Evolutionary conservation across 2,113 vertebrate species (phyloP).

Genomic region (Serranochromis macrocephalus): DNA sequence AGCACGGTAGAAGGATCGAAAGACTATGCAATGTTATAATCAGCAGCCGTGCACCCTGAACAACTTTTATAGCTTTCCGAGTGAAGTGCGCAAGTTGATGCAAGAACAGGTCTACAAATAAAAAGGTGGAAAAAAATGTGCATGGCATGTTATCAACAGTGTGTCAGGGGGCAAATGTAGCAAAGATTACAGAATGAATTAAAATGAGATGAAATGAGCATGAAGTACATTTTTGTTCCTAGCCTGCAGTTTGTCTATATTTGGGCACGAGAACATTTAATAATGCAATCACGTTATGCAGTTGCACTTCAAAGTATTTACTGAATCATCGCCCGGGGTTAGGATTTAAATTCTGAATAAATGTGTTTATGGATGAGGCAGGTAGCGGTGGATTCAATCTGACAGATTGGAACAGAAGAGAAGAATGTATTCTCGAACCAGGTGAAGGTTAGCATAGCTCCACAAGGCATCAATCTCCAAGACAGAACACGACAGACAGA

Average conservation of each 20-base stretch:
- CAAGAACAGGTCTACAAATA: constrained; percentile 23
- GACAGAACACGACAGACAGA: constrained; percentile 45
- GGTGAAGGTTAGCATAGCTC: constrained; percentile 65
- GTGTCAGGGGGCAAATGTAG: constrained; percentile 47
- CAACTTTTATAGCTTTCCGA: constrained; percentile 8
- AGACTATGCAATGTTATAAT: neutral
- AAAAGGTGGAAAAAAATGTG: neutral
- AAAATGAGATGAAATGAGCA: constrained; percentile 52
- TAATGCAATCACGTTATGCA: constrained; percentile 64
- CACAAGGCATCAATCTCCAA: constrained; percentile 55
- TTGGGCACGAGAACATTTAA: constrained; percentile 63
- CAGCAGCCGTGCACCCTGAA: neutral
- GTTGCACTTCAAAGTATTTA: constrained; percentile 72
- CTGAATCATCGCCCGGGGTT: constrained; percentile 55
- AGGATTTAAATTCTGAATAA: constrained; percentile 68
- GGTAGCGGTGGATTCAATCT: constrained; percentile 57
- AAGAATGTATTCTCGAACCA: constrained; percentile 43
- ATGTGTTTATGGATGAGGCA: constrained; percentile 66
- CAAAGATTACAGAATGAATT: constrained; percentile 50
- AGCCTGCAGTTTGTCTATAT: constrained; percentile 62
- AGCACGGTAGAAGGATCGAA: neutral
- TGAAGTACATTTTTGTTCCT: constrained; percentile 59
- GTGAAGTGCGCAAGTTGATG: constrained; percentile 7
- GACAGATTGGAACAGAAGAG: constrained; percentile 63
- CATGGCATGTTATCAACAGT: constrained; percentile 45